A percentile compares a stretch with the other conserved stretches of the same genome.
phyloP scores from a whole-genome alignment of 1,140 invertebrate species.

The Gonioctena quinquepunctata region DNA sequence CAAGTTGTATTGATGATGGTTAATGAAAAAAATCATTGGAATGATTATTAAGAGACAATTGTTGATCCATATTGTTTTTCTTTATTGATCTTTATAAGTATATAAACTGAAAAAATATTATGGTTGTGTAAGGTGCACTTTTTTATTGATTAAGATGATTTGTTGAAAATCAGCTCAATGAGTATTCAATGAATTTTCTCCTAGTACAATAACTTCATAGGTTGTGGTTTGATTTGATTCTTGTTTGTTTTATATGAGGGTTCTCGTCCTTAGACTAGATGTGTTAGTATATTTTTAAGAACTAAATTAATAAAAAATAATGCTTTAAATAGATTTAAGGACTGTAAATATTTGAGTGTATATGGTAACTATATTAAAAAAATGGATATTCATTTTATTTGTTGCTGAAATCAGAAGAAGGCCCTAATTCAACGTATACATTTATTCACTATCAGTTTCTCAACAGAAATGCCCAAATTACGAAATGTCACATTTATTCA shows the following conservation, averaged over 20 bases:
- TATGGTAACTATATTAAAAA: slow-evolving; percentile 20
- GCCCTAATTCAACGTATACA: too few species aligned
- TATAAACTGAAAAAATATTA: slow-evolving; percentile 16
- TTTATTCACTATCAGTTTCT: too few species aligned
- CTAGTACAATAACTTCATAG: slow-evolving; percentile 25
- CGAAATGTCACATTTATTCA: background rate
- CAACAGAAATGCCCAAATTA: background rate
- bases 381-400: slow-evolving; percentile 7
- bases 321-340: slow-evolving; percentile 42
- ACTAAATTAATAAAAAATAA: slow-evolving; percentile 36
- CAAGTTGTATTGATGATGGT: background rate
- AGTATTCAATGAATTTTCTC: background rate
- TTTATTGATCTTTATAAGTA: background rate
- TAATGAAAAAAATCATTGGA: background rate
- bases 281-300: slow-evolving; percentile 25
- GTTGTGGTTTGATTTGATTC: slow-evolving; percentile 8
- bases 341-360: slow-evolving; percentile 33
- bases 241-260: slow-evolving; percentile 9
- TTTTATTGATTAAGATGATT: slow-evolving; percentile 11
- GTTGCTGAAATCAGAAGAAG: background rate
- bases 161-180: slow-evolving; percentile 23
- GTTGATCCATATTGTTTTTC: background rate
- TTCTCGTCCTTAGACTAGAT: slow-evolving; percentile 16
- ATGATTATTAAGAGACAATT: too few species aligned
- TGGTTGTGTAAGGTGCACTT: slow-evolving; percentile 29